A percentile compares a stretch with the other conserved stretches of the same genome.
These are phyloP conservation scores for Oostethus manadensis DNA, from an alignment of 2,113 vertebrate genomes.

Conservation along the genomic window DNA sequence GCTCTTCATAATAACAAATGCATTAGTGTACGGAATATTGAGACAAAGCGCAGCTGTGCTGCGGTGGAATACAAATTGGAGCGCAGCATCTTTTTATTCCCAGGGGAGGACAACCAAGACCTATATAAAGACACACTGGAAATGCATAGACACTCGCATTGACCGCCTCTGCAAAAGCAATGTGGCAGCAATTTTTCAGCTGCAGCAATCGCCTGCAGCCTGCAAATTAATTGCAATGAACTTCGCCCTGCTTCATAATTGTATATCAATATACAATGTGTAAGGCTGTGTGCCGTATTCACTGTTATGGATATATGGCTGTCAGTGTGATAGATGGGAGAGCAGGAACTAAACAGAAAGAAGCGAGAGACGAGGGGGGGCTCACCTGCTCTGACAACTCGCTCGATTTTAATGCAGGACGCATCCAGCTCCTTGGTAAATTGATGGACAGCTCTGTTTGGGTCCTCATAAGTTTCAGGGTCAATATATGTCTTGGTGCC, in stretches of 20 bases:
- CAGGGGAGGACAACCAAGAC: constrained; percentile 48
- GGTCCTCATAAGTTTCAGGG: constrained; percentile 98
- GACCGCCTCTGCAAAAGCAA: constrained; percentile 56
- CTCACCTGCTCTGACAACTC: constrained; percentile 98
- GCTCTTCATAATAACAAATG: constrained; percentile 49
- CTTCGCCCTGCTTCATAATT: constrained; percentile 37
- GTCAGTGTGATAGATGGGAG: constrained; percentile 85
- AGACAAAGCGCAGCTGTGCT: constrained; percentile 59
- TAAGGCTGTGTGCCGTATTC: constrained; percentile 56
- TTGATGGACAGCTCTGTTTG: constrained; percentile 98
- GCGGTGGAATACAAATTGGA: constrained; percentile 52
- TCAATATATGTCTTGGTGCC: constrained; percentile 99
- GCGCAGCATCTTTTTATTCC: constrained; percentile 47
- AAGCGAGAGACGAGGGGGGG: constrained; percentile 57
- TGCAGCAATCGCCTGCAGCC: constrained; percentile 32
- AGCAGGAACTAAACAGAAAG: constrained; percentile 71
- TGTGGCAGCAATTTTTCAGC: constrained; percentile 66
- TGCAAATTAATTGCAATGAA: constrained; percentile 69
- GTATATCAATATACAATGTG: constrained; percentile 53
- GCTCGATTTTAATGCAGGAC: constrained; percentile 99
- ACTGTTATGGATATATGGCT: constrained; percentile 83
- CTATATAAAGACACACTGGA: constrained; percentile 62
- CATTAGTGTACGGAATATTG: constrained; percentile 39
- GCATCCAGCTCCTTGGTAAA: constrained; percentile 99
- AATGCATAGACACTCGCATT: constrained; percentile 57